phyloP scores from a whole-genome alignment of 2,113 vertebrate genomes.

The Pterocles gutturalis region DNA sequence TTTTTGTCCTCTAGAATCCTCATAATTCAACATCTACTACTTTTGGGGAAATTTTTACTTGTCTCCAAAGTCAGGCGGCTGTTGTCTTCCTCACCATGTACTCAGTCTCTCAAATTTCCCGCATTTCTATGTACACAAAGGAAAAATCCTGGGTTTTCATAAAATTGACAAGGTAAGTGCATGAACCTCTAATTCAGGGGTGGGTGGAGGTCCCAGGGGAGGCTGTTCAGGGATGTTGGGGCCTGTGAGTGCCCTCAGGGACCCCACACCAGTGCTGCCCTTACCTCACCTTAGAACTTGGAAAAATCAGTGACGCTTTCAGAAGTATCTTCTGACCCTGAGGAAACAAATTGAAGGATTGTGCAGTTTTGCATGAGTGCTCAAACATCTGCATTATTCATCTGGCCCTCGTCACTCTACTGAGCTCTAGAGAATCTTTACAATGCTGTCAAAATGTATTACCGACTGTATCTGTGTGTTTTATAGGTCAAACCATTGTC shows the following conservation, averaged over 20 bases:
- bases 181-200: neutral
- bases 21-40: neutral
- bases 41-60: neutral
- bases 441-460: neutral
- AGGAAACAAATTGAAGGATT: neutral
- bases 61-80: neutral
- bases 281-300: neutral
- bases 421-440: constrained; percentile 4
- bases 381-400: constrained; percentile 2
- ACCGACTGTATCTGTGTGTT: neutral
- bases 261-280: neutral
- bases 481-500: neutral
- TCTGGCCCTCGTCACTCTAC: neutral
- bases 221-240: neutral
- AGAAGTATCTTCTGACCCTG: neutral
- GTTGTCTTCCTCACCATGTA: neutral
- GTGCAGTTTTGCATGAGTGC: neutral
- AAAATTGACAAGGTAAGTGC: neutral
- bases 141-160: neutral
- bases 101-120: neutral
- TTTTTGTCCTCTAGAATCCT: neutral
- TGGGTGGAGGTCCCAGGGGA: neutral
- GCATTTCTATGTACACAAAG: neutral
- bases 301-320: neutral
- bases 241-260: neutral